Percentiles rank a stretch among this genome's conserved stretches.
Evolutionary conservation across 2,888 invertebrate genomes (phyloP).

Genomic region (Pachymerium ferrugineum): DNA sequence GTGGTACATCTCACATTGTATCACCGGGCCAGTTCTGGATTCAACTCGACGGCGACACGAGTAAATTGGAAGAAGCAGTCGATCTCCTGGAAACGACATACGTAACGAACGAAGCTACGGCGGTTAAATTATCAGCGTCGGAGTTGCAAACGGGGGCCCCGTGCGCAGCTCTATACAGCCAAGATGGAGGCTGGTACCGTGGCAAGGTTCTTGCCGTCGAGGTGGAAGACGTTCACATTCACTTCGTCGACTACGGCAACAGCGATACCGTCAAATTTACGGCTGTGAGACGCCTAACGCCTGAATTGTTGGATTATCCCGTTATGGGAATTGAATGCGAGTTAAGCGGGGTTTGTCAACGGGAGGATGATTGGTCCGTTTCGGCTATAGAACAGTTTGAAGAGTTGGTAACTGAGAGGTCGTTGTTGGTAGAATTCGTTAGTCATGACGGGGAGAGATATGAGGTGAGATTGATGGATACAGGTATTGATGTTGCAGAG

Average conservation of each 20-base stretch:
- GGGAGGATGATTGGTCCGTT: constrained; percentile 36
- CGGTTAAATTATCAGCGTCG: not conserved
- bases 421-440: constrained; percentile 37
- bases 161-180: constrained; percentile 38
- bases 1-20: constrained; percentile 40
- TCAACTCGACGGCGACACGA: constrained; percentile 38
- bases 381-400: constrained; percentile 39
- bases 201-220: constrained; percentile 39
- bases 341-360: constrained; percentile 38
- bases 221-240: constrained; percentile 40
- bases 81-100: not conserved
- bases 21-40: constrained; percentile 42
- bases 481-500: constrained; percentile 15
- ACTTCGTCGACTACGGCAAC: constrained; percentile 47
- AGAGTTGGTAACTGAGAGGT: constrained; percentile 36
- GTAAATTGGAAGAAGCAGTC: constrained; percentile 37
- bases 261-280: constrained; percentile 40
- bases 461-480: constrained; percentile 35
- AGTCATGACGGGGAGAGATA: constrained; percentile 30
- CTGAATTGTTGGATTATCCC: constrained; percentile 40
- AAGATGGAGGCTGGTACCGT: constrained; percentile 43
- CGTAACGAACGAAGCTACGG: not conserved
- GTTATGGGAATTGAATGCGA: constrained; percentile 42
- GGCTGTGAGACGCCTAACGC: constrained; percentile 41
- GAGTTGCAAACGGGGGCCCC: not conserved